A percentile compares a stretch with the other conserved stretches of the same genome.
Evolutionary conservation across 2,797 vertebrate species (phyloP).

Genomic region (Dicrostonyx torquatus): DNA sequence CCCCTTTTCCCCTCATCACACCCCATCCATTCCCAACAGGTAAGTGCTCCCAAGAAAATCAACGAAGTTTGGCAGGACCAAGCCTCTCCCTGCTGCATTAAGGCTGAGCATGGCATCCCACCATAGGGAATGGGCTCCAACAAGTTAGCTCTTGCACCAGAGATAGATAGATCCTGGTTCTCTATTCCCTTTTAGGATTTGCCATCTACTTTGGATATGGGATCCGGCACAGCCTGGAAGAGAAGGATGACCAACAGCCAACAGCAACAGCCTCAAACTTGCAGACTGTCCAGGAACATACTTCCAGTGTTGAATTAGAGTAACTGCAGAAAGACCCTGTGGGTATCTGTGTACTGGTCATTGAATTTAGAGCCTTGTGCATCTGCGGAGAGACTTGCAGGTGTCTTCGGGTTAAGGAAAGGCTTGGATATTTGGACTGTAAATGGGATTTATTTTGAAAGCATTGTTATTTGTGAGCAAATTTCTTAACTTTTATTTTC

Average conservation of each 20-base stretch:
- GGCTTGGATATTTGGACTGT: background rate
- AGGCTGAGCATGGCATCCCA: too few relatives aligned
- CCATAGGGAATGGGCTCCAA: too few relatives aligned
- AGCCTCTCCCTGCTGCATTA: too few relatives aligned
- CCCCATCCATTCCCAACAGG: too few relatives aligned
- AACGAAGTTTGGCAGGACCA: too few relatives aligned
- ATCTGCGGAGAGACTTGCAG: background rate
- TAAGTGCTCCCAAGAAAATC: too few relatives aligned
- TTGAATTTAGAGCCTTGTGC: background rate
- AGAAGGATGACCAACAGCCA: background rate
- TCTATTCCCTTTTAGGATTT: conserved; percentile 87
- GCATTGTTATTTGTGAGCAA: background rate
- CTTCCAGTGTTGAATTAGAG: background rate
- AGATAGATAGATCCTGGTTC: too few relatives aligned
- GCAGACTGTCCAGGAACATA: background rate
- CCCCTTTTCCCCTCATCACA: too few relatives aligned
- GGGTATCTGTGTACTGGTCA: background rate
- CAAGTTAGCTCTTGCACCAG: too few relatives aligned
- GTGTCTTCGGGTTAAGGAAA: background rate
- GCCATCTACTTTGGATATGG: conserved; percentile 94
- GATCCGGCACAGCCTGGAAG: conserved; percentile 91
- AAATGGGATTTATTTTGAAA: background rate
- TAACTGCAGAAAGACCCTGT: background rate
- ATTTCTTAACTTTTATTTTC: background rate
- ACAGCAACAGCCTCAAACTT: background rate